phyloP scores from a whole-genome alignment of 2,888 invertebrate species.

The Myopa tessellatipennis region DNA sequence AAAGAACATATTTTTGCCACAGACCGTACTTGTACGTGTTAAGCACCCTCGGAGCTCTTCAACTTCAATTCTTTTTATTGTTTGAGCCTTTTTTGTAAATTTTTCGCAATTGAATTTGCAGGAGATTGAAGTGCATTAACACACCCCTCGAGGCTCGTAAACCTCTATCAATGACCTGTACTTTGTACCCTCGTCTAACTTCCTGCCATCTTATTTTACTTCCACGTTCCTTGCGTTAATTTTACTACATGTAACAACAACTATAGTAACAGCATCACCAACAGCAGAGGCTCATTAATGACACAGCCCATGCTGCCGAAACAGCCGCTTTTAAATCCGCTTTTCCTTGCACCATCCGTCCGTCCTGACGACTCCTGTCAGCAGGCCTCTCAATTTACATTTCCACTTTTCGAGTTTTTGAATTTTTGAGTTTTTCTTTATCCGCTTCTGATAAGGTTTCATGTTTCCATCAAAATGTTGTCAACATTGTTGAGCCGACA shows the following conservation, averaged over 20 bases:
- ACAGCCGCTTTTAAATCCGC: constrained; percentile 34
- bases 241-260: not conserved
- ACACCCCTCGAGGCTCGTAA: constrained; percentile 16
- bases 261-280: not conserved
- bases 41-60: constrained; percentile 19
- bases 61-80: not conserved
- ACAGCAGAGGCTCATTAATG: constrained; percentile 2
- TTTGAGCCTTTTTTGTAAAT: constrained; percentile 10
- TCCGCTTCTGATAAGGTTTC: constrained; percentile 54
- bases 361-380: constrained; percentile 3
- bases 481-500: constrained; percentile 42
- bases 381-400: constrained; percentile 23
- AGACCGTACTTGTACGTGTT: constrained; percentile 2
- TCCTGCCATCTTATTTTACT: not conserved
- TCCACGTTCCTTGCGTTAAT: not conserved
- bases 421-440: constrained; percentile 18
- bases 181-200: not conserved
- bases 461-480: constrained; percentile 61
- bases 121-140: constrained; percentile 35
- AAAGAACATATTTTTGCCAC: too few species aligned
- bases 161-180: not conserved
- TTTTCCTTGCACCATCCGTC: not conserved
- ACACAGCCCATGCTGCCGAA: not conserved
- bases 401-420: not conserved
- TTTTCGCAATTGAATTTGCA: constrained; percentile 35